Evolutionary conservation across 2,888 invertebrate species (phyloP).

Genomic region (Caenorhabditis sp.): DNA sequence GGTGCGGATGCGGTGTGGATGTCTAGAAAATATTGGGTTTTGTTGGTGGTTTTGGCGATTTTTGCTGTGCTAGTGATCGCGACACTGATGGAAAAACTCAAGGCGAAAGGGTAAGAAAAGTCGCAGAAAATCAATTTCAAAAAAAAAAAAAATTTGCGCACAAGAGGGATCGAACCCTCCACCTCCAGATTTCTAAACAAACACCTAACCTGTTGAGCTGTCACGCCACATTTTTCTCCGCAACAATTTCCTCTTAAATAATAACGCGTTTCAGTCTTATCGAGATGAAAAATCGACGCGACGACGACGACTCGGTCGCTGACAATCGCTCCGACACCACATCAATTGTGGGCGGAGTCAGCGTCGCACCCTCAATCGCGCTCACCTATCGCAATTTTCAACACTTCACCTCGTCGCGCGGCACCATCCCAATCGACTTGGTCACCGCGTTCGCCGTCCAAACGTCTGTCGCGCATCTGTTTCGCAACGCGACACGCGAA

Average conservation of each 20-base stretch:
- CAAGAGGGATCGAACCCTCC: no score
- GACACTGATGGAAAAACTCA: slow-evolving; percentile 22
- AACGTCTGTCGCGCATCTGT: slow-evolving; percentile 33
- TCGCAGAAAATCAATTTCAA: slow-evolving; percentile 20
- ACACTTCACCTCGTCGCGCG: background rate
- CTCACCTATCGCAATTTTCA: slow-evolving; percentile 41
- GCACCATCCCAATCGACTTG: background rate
- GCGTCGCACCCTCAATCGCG: slow-evolving; percentile 45
- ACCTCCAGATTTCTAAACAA: no score
- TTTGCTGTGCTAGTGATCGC: slow-evolving; percentile 9
- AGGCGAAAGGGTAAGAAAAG: slow-evolving; percentile 17
- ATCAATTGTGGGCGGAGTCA: background rate
- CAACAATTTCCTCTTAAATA: no score
- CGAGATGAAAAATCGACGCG: background rate
- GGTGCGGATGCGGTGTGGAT: background rate
- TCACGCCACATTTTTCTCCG: no score
- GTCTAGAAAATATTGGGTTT: no score
- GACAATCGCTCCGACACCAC: background rate
- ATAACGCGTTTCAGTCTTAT: no score
- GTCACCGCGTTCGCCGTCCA: slow-evolving; percentile 45
- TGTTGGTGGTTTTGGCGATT: background rate
- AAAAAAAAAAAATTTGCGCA: background rate
- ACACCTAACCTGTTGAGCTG: no score
- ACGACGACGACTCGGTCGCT: background rate
- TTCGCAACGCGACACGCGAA: slow-evolving; percentile 46